These are phyloP conservation scores for Eublepharis macularius DNA, from an alignment of 2,113 vertebrate genomes.

Conservation along the genomic window DNA sequence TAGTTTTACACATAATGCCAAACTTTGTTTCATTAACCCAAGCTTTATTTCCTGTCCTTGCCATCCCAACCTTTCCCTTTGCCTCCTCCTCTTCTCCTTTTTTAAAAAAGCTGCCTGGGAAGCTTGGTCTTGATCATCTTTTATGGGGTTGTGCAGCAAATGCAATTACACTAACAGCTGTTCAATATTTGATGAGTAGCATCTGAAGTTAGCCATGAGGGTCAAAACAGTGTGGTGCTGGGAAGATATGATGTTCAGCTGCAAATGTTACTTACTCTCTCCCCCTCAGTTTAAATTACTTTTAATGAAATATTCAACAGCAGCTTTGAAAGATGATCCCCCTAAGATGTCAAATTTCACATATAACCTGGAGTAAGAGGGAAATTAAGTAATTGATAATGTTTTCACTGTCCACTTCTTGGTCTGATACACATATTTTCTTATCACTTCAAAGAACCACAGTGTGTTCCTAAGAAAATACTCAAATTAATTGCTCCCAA, in stretches of 20 bases:
- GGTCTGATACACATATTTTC: conserved; percentile 34
- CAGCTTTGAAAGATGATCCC: conserved; percentile 58
- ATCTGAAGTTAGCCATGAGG: conserved; percentile 40
- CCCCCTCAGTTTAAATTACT: conserved; percentile 55
- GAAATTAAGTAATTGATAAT: conserved; percentile 48
- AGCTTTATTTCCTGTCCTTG: neutral
- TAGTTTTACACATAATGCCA: neutral
- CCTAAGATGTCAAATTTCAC: conserved; percentile 54
- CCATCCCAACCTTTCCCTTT: too few species aligned
- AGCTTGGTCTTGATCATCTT: conserved; percentile 34
- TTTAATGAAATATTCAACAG: conserved; percentile 60
- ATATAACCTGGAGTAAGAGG: conserved; percentile 48
- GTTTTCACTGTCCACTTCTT: conserved; percentile 48
- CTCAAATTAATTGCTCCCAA: neutral
- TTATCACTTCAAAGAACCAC: conserved; percentile 29
- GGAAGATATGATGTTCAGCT: conserved; percentile 37
- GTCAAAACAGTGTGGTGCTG: conserved; percentile 45
- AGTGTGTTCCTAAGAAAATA: conserved; percentile 10
- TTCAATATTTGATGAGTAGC: conserved; percentile 62
- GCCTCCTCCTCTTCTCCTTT: too few species aligned
- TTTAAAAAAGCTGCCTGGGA: neutral
- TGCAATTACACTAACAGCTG: conserved; percentile 49
- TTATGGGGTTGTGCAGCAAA: conserved; percentile 25
- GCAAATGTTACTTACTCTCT: conserved; percentile 55
- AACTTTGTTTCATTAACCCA: neutral